phyloP scores from a whole-genome alignment of 64 coral and sea anemone species.

The Pocillopora verrucosa region DNA sequence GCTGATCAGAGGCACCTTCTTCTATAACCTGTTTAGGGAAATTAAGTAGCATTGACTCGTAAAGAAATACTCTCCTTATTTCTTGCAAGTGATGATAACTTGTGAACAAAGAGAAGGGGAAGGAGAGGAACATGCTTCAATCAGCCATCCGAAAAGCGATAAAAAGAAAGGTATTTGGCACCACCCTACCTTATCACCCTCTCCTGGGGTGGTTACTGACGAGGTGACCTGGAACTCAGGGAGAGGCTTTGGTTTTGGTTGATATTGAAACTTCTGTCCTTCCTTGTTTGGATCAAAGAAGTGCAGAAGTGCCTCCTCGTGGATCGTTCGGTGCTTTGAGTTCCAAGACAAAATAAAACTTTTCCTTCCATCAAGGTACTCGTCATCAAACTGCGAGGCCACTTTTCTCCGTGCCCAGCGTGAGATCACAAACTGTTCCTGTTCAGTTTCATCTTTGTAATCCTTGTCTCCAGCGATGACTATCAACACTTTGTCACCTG shows the following conservation, averaged over 20 bases:
- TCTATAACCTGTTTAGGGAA: too few relatives aligned
- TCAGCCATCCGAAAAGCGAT: too few relatives aligned
- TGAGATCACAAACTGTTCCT: slow-evolving; percentile 39
- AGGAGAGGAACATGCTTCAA: too few relatives aligned
- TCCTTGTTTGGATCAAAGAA: slow-evolving; percentile 40
- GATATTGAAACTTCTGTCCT: slow-evolving; percentile 23
- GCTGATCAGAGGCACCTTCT: too few relatives aligned
- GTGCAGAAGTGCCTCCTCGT: slow-evolving; percentile 58
- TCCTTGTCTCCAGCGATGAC: slow-evolving; percentile 69
- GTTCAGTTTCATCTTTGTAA: slow-evolving; percentile 50
- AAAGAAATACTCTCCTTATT: too few relatives aligned
- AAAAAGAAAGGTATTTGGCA: too few relatives aligned
- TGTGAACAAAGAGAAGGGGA: too few relatives aligned
- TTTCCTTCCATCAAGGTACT: slow-evolving; percentile 52
- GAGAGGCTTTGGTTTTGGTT: not conserved
- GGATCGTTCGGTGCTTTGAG: slow-evolving; percentile 52
- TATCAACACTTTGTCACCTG: slow-evolving; percentile 58
- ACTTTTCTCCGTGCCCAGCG: slow-evolving; percentile 42
- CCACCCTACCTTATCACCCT: too few relatives aligned
- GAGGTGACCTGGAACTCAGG: too few relatives aligned
- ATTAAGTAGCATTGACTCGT: too few relatives aligned
- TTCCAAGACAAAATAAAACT: slow-evolving; percentile 79
- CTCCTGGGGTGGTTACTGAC: too few relatives aligned
- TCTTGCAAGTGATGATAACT: too few relatives aligned
- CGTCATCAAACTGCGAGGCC: slow-evolving; percentile 31